phyloP scores from a whole-genome alignment of 2,888 invertebrate genomes.

The Rhagonycha fulva region DNA sequence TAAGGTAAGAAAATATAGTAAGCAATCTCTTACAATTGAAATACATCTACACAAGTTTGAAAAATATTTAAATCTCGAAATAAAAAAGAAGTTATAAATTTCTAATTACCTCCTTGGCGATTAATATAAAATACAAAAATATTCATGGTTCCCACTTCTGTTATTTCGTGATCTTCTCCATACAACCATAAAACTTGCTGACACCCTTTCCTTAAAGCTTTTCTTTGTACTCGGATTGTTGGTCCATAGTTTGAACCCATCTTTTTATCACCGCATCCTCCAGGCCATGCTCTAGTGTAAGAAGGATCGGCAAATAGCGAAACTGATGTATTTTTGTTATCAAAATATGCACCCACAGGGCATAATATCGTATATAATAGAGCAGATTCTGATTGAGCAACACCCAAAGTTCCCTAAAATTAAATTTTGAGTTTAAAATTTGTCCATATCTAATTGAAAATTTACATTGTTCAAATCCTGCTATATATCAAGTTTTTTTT shows the following conservation, averaged over 20 bases:
- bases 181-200: slow-evolving; percentile 97
- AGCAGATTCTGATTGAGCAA: slow-evolving; percentile 84
- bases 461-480: neutral
- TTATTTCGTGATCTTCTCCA: slow-evolving; percentile 89
- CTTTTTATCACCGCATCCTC: slow-evolving; percentile 92
- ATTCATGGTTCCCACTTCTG: slow-evolving; percentile 99
- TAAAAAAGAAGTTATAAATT: neutral
- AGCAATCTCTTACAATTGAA: neutral
- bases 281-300: slow-evolving; percentile 87
- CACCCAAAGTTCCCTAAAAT: slow-evolving; percentile 88
- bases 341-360: slow-evolving; percentile 93
- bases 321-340: slow-evolving; percentile 64
- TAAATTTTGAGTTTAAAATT: neutral
- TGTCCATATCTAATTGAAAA: neutral
- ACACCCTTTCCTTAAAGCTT: slow-evolving; percentile 74
- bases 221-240: slow-evolving; percentile 81
- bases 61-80: neutral
- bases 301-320: slow-evolving; percentile 91
- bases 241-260: slow-evolving; percentile 94
- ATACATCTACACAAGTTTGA: neutral
- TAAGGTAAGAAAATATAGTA: neutral
- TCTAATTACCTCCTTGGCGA: slow-evolving; percentile 74
- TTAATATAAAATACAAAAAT: slow-evolving; percentile 88
- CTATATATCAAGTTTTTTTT: neutral
- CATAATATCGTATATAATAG: slow-evolving; percentile 89